Conservation (phyloP, 2,113 vertebrate genomes). For the Cyrtonyx montezumae region DNA sequence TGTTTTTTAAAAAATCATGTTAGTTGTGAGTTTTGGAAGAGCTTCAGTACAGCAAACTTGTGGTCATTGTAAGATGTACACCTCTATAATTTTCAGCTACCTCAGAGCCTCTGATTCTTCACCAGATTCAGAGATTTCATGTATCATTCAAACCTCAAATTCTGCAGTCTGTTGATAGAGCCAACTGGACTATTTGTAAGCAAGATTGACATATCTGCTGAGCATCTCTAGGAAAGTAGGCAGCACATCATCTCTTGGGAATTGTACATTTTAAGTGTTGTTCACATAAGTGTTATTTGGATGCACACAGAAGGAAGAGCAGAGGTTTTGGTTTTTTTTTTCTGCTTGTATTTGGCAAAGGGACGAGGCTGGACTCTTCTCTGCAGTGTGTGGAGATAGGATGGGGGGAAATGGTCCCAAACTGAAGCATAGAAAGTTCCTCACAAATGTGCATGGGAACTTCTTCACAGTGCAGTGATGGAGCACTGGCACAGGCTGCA, state of each 20-base stretch:
- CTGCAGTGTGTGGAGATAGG: too few relatives aligned
- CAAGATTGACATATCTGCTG: neutral
- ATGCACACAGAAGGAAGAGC: neutral
- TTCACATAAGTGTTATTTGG: neutral
- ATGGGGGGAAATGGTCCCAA: too few relatives aligned
- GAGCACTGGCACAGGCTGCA: too few relatives aligned
- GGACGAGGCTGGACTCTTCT: too few relatives aligned
- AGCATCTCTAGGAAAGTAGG: neutral
- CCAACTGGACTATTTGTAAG: neutral
- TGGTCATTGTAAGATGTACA: neutral
- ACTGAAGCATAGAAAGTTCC: too few relatives aligned
- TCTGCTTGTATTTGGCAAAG: neutral
- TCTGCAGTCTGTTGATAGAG: neutral
- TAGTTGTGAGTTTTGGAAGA: neutral
- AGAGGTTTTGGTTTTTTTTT: neutral
- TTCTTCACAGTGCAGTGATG: too few relatives aligned
- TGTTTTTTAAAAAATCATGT: neutral
- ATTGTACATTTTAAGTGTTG: neutral
- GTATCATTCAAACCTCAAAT: neutral
- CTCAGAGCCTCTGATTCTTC: neutral
- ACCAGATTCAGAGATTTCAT: neutral
- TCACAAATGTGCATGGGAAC: too few relatives aligned
- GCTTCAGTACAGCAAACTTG: neutral
- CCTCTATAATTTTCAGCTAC: slow-evolving; percentile 9
- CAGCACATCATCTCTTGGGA: neutral